Evolutionary conservation across 1,140 invertebrate genomes (phyloP).

Genomic region (Chrysomallon squamiferum): DNA sequence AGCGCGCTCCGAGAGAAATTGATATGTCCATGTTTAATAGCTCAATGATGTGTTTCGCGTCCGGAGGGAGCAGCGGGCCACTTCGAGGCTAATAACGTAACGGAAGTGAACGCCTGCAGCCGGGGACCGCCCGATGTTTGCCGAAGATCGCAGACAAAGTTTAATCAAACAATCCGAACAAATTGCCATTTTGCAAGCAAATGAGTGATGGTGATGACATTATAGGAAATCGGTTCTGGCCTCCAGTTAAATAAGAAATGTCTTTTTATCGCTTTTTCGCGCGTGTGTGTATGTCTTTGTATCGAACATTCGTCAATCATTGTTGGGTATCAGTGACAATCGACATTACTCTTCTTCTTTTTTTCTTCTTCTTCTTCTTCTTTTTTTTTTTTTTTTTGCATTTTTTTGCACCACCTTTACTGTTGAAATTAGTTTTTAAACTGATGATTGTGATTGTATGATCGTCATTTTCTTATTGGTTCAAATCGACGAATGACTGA

Average conservation of each 20-base stretch:
- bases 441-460: too few relatives aligned
- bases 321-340: too few relatives aligned
- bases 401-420: too few relatives aligned
- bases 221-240: background rate
- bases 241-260: background rate
- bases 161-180: slow-evolving; percentile 6
- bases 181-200: slow-evolving; percentile 5
- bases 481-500: too few relatives aligned
- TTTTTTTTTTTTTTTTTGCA: too few relatives aligned
- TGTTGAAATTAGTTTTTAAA: too few relatives aligned
- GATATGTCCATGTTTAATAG: slow-evolving; percentile 4
- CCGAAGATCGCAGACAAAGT: background rate
- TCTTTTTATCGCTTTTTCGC: too few relatives aligned
- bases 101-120: background rate
- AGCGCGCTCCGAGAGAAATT: slow-evolving; percentile 5
- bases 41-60: background rate
- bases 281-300: too few relatives aligned
- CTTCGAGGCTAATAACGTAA: slow-evolving; percentile 1
- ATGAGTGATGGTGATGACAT: slow-evolving; percentile 1
- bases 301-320: too few relatives aligned
- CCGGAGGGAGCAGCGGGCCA: background rate
- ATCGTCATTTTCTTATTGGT: too few relatives aligned
- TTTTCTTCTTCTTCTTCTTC: too few relatives aligned
- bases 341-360: too few relatives aligned
- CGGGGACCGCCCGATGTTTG: slow-evolving; percentile 1